These are phyloP conservation scores for Ispidina picta DNA, from an alignment of 2,797 vertebrate genomes.

Conservation along the genomic window DNA sequence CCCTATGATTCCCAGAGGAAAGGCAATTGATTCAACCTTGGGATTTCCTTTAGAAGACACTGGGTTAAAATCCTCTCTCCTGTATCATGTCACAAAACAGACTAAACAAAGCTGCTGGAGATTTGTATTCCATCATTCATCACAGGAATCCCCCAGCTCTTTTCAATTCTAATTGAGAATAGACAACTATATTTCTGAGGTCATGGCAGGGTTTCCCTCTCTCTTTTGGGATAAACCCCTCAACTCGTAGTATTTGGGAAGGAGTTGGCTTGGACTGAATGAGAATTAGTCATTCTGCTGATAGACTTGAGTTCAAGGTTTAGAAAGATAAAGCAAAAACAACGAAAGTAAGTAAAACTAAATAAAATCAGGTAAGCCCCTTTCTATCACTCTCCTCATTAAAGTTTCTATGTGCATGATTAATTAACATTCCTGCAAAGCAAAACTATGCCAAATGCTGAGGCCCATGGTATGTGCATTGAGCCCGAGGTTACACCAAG, in stretches of 20 bases:
- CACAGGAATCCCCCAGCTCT: not conserved
- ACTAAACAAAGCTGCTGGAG: conserved; percentile 49
- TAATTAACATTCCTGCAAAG: not conserved
- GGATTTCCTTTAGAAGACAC: conserved; percentile 59
- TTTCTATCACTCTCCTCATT: not conserved
- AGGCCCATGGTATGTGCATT: not conserved
- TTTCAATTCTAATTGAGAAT: not conserved
- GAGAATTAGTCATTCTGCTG: not conserved
- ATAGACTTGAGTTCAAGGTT: not conserved
- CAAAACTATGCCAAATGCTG: not conserved
- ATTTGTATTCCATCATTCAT: conserved; percentile 25
- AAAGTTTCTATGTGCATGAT: not conserved
- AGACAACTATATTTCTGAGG: not conserved
- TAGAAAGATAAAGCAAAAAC: not conserved
- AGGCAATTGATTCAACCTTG: conserved; percentile 60
- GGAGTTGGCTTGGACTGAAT: not conserved
- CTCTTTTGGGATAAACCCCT: not conserved
- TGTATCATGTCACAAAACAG: conserved; percentile 46
- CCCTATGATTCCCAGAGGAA: conserved; percentile 57
- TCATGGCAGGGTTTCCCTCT: not conserved
- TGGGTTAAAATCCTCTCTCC: conserved; percentile 36
- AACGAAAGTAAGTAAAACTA: not conserved
- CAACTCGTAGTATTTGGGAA: not conserved
- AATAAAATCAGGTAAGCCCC: not conserved
- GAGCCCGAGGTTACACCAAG: not conserved